phyloP scores from a whole-genome alignment of 2,113 vertebrate genomes.

The Pseudolaguvia tuberculata region DNA sequence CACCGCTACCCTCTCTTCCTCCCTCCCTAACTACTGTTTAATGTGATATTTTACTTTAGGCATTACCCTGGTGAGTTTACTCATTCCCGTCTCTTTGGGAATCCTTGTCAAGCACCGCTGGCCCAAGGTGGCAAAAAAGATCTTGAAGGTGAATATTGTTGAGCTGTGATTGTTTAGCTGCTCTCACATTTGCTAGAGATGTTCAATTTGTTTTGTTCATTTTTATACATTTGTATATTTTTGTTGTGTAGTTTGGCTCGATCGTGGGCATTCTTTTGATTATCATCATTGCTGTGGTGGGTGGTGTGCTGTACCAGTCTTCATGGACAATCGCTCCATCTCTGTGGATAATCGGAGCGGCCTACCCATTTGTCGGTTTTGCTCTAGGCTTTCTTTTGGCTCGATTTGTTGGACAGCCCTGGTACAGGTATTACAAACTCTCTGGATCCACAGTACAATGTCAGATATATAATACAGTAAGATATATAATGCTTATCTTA shows the following conservation, averaged over 20 bases:
- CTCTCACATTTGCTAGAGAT: neutral
- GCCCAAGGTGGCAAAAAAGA: constrained; percentile 78
- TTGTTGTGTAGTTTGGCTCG: constrained; percentile 77
- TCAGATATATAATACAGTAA: no score
- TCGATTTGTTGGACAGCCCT: constrained; percentile 78
- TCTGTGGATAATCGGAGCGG: constrained; percentile 86
- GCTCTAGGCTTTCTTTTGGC: constrained; percentile 80
- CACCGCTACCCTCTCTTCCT: neutral
- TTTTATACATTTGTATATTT: neutral
- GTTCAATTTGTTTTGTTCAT: neutral
- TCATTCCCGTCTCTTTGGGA: constrained; percentile 78
- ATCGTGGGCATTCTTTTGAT: constrained; percentile 76
- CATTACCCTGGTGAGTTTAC: constrained; percentile 78
- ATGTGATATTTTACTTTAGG: constrained; percentile 60
- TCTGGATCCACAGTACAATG: neutral
- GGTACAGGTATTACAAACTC: constrained; percentile 75
- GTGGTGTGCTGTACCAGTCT: constrained; percentile 85
- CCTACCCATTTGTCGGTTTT: constrained; percentile 86
- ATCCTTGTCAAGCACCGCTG: constrained; percentile 79
- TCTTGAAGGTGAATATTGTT: constrained; percentile 79
- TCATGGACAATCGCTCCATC: constrained; percentile 83
- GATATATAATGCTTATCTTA: neutral
- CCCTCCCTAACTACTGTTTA: neutral
- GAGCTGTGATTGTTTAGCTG: neutral
- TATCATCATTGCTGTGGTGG: constrained; percentile 78